phyloP scores from a whole-genome alignment of 2,888 invertebrate genomes.

The Carabus problematicus region DNA sequence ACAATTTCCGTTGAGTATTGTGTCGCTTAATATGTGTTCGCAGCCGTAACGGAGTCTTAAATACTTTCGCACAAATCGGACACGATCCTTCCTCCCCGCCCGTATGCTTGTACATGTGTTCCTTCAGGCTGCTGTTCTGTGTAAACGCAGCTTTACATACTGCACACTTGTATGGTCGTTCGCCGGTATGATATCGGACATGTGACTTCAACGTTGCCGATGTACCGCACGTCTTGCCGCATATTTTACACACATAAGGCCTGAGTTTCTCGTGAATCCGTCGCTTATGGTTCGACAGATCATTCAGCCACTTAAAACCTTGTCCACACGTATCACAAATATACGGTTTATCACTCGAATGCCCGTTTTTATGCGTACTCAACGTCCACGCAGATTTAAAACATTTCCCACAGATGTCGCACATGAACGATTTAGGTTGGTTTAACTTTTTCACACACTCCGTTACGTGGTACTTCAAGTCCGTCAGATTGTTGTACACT shows the following conservation, averaged over 20 bases:
- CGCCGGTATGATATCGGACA: constrained; percentile 36
- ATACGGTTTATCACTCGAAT: constrained; percentile 24
- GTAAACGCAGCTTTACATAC: constrained; percentile 40
- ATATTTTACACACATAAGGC: constrained; percentile 38
- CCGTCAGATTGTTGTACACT: constrained; percentile 22
- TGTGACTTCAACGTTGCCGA: constrained; percentile 38
- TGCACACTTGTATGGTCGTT: constrained; percentile 33
- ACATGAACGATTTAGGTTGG: constrained; percentile 27
- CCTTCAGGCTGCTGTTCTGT: constrained; percentile 37
- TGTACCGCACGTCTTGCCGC: constrained; percentile 37
- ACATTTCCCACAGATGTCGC: constrained; percentile 29
- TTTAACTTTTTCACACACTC: constrained; percentile 29
- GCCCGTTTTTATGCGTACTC: constrained; percentile 23
- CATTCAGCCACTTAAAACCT: constrained; percentile 34
- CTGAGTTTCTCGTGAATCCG: constrained; percentile 38
- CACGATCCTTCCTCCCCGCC: constrained; percentile 39
- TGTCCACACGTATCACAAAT: constrained; percentile 42
- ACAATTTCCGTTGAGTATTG: constrained; percentile 14
- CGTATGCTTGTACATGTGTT: constrained; percentile 38
- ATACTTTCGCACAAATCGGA: constrained; percentile 37
- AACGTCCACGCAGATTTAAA: constrained; percentile 16
- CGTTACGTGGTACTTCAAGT: constrained; percentile 21
- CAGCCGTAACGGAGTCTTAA: constrained; percentile 18
- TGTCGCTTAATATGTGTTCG: constrained; percentile 22
- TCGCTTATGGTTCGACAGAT: constrained; percentile 33